phyloP scores from a whole-genome alignment of 1,140 invertebrate species.

The Trissolcus basalis region DNA sequence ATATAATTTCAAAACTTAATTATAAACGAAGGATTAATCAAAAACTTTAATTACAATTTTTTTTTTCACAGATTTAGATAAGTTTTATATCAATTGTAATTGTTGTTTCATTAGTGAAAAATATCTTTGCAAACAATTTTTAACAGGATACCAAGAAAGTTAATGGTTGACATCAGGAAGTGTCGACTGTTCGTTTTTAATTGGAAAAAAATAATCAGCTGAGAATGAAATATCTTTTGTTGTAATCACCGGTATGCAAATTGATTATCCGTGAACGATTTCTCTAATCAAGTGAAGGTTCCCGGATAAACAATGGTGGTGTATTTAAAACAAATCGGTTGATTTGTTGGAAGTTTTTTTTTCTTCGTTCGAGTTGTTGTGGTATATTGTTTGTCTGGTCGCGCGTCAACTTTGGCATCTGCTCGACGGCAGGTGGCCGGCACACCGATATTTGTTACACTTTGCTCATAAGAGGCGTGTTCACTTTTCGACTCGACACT shows the following conservation, averaged over 20 bases:
- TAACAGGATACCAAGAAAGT: no score
- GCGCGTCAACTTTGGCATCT: constrained; percentile 49
- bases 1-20: no score
- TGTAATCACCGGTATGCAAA: constrained; percentile 2
- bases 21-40: no score
- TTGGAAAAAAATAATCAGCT: no score
- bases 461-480: constrained; percentile 1
- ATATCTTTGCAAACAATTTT: no score
- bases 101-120: no score
- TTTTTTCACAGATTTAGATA: no score
- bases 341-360: constrained; percentile 6
- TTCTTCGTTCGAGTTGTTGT: constrained; percentile 21
- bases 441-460: constrained; percentile 39
- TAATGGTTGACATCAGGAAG: no score
- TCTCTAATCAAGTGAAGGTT: constrained; percentile 27
- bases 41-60: no score
- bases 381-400: constrained; percentile 27
- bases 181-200: no score
- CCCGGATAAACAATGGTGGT: constrained; percentile 38
- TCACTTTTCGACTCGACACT: not conserved
- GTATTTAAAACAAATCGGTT: no score
- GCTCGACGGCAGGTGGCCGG: constrained; percentile 51
- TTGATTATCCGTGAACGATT: constrained; percentile 37
- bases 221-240: not conserved
- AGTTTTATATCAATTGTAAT: no score